phyloP scores from a whole-genome alignment of 2,113 vertebrate species.

The Cryptomyrus ogoouensis region DNA sequence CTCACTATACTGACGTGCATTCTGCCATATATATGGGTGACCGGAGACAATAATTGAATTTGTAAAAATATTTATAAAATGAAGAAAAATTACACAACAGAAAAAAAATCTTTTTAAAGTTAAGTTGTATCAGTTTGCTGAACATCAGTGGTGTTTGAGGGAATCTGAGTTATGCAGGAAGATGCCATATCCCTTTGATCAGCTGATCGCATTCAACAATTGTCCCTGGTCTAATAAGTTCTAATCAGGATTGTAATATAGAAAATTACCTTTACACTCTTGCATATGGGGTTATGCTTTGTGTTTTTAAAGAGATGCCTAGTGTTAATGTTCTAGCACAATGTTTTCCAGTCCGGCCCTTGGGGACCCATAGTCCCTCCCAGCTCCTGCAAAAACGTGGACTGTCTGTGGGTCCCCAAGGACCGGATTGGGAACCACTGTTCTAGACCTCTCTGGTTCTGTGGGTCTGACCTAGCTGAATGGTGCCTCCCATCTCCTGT shows the following conservation, averaged over 20 bases:
- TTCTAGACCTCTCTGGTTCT: background rate
- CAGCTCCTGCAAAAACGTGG: too few relatives aligned
- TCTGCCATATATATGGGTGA: background rate
- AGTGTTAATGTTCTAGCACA: background rate
- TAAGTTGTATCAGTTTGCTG: background rate
- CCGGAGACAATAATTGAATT: background rate
- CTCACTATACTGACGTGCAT: background rate
- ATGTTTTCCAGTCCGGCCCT: too few relatives aligned
- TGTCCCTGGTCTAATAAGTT: background rate
- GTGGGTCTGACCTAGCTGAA: background rate
- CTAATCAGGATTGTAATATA: background rate
- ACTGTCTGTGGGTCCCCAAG: too few relatives aligned
- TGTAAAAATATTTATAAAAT: background rate
- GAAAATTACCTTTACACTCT: background rate
- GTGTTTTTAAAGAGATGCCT: background rate
- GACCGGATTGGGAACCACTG: background rate
- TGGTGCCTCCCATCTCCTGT: slow-evolving; percentile 17
- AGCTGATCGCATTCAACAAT: background rate
- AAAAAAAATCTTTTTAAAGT: background rate
- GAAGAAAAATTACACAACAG: background rate
- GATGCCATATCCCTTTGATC: background rate
- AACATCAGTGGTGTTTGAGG: background rate
- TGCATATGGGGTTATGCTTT: background rate
- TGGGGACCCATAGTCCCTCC: too few relatives aligned
- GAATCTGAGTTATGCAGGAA: background rate